Base-by-base conservation (phyloP, 2,888 invertebrate species). In the Acronicta aceris region DNA sequence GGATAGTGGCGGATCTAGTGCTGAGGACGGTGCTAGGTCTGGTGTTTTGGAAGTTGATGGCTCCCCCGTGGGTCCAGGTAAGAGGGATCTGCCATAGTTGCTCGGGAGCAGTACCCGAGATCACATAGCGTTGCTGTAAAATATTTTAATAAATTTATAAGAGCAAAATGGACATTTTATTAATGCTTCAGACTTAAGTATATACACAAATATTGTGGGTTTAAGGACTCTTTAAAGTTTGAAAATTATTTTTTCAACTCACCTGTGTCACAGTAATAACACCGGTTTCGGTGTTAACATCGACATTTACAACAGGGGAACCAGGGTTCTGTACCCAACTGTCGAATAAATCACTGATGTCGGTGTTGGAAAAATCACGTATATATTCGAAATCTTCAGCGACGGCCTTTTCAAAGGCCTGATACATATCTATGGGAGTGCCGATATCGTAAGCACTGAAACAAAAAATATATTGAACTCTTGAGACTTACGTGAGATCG, bases 261-360 rank as follows among this genome's bases (percentile, higher is more conserved):
- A 95, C 91, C 89, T 96, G 96, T 12, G 78, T 80, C 1, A 95
- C 53, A 5, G 65, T 80, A 3, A 93, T 85, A 0, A 33, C 62
- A 27, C 90, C 89, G 33, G 83, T 86, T 0, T 56, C 47, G 60
- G 86, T 89, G 67, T 95, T 82, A 3, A 95, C 90, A 10, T 81
- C 69, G 0, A 96, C 95, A 5, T 88, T 92, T 0, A 96, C 74
- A 0, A 96, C 91, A 0, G 96, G 97, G 38, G 95, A 95, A 0
- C 96, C 96, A 43, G 94, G 88, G 66, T 96, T 95, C 52, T 95
- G 93, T 0, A 96, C 95, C 96, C 96, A 97, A 21, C 92, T 94
- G 60, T 95, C 93, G 78, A 96, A 95, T 1, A 96, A 88, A 4
- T 64, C 74, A 27, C 92, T 88, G 9, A 93, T 74, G n/a, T 91